Conservation (phyloP, 2,888 invertebrate genomes). For the Euproctis similis region DNA sequence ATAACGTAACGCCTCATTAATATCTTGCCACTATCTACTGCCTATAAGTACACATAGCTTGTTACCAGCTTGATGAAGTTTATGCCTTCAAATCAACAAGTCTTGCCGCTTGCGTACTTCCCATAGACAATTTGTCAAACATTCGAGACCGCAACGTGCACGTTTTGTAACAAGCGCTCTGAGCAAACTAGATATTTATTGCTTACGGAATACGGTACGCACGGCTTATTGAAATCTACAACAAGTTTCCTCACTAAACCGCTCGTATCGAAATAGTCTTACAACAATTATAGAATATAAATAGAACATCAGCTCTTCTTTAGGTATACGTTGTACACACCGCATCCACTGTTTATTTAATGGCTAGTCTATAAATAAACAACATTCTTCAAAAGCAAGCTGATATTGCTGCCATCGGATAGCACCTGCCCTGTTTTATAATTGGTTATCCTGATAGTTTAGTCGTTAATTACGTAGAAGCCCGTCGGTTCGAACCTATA, state of each 20-base stretch:
- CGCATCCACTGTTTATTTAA: constrained; percentile 37
- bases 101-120: constrained; percentile 36
- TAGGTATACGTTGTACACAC: constrained; percentile 31
- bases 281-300: too few species aligned
- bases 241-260: constrained; percentile 36
- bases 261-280: constrained; percentile 23
- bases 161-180: constrained; percentile 57
- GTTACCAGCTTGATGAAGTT: constrained; percentile 14
- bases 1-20: constrained; percentile 40
- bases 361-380: constrained; percentile 53
- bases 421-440: constrained; percentile 38
- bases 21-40: constrained; percentile 25
- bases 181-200: constrained; percentile 61
- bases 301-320: constrained; percentile 37
- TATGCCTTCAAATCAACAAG: constrained; percentile 25
- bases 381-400: constrained; percentile 42
- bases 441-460: too few species aligned
- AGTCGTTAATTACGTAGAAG: too few species aligned
- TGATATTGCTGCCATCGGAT: constrained; percentile 35
- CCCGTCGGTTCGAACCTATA: too few species aligned
- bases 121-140: constrained; percentile 54
- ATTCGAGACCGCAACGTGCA: constrained; percentile 45
- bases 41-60: too few species aligned
- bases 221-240: constrained; percentile 41
- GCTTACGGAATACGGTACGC: constrained; percentile 51